Base-by-base conservation (phyloP, 2,113 vertebrate species). In the Phaethon lepturus region DNA sequence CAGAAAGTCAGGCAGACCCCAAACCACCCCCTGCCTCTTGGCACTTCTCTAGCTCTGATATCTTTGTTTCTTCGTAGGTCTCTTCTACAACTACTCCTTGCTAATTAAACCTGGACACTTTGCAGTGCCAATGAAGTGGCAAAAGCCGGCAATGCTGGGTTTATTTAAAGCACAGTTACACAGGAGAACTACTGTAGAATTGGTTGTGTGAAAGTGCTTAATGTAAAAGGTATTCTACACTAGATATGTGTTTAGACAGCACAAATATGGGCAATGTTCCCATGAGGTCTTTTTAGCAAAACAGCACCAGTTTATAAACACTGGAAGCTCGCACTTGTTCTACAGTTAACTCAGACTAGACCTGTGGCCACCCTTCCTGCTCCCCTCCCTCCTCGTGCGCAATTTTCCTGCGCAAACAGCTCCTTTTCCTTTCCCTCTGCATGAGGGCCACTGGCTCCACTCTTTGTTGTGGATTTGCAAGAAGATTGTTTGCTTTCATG, bases 211-310 rank as follows among this genome's bases (percentile, higher is more conserved):
- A 6, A 58, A 47, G 13, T 13, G 89, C 80, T 59, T 18, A 86
- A 69, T 6, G 56, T 7, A 63, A 17, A 62, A 26, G 7, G 20
- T 24, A 40, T 12, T 67, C 58, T 10, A 25, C 17, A 4, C 9
- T 1, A 52, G 29, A 3, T 9, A 52, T 45, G 11, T 5, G 40
- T 60, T 76, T 2, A 72, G 74, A 76, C 29, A 90, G 63, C 47
- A 86, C 35, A 78, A 72, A 42, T 0, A n/a, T 0, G 2, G 44
- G 60, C 53, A 73, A 25, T 0, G 18, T 2, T 88, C 75, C 82
- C 53, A 22, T 9, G 9, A 20, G 60, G 56, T 29, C 35, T 35
- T 62, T 79, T 49, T 2, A 92, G 29, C 28, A 47, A 45, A 17
- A 63, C 22, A 63, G 28, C 47, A 38, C 4, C 60, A 26, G 7